Conservation (phyloP, 2,113 vertebrate species). For the Hepsetus odoe region DNA sequence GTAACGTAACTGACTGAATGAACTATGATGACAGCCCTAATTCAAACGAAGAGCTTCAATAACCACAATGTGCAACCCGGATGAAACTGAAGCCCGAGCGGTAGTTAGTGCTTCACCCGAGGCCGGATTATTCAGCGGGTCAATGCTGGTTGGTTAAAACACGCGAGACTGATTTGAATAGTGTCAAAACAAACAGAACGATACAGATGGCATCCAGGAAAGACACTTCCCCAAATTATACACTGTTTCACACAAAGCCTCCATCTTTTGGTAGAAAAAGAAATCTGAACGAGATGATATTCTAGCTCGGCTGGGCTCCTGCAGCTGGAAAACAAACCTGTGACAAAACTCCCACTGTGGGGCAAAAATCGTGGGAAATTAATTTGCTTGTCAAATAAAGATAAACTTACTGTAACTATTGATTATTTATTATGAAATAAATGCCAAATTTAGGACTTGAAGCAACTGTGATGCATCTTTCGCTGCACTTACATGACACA, state of each 20-base stretch:
- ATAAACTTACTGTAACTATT: background rate
- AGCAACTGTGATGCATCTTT: too few relatives aligned
- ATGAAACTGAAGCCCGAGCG: background rate
- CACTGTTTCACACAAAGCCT: background rate
- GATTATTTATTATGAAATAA: too few relatives aligned
- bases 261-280: background rate
- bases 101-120: slow-evolving; percentile 58
- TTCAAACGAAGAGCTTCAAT: background rate
- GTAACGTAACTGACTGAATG: too few relatives aligned
- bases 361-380: too few relatives aligned
- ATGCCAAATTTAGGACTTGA: too few relatives aligned
- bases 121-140: slow-evolving; percentile 48
- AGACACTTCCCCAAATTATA: slow-evolving; percentile 49
- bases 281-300: background rate
- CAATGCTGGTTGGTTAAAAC: slow-evolving; percentile 63
- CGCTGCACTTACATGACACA: too few relatives aligned
- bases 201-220: slow-evolving; percentile 83
- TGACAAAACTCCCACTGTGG: background rate
- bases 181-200: slow-evolving; percentile 56
- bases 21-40: too few relatives aligned
- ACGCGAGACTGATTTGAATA: slow-evolving; percentile 62
- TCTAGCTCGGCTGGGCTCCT: background rate
- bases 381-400: too few relatives aligned
- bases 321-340: background rate
- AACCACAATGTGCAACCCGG: slow-evolving; percentile 29